Base-by-base conservation (phyloP, 1,140 invertebrate species). In the Copidosoma floridanum region DNA sequence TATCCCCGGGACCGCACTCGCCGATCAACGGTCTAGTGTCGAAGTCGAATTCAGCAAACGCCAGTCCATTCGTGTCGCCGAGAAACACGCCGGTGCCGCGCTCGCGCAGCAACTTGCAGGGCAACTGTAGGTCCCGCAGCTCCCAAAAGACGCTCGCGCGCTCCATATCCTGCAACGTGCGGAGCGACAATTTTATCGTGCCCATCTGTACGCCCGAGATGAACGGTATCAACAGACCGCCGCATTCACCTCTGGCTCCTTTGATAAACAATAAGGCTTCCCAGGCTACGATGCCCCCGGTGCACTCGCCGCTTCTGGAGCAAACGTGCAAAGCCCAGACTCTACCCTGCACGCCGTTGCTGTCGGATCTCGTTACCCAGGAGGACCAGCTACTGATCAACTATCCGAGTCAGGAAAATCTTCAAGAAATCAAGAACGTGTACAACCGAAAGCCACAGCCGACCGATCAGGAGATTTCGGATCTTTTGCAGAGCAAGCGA, bases 11-110 rank as follows among this genome's bases (percentile, higher is more conserved):
- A 53, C 85, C 87, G 23, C 82, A 84, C 69, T 85, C 83, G 4
- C 86, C 85, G 18, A 83, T 82, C 43, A 83, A 77, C 66, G 65
- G 68, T 18, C 77, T 71, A 35, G 75, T 80, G 29, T 82, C 80
- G 3, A 82, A 81, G 67, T 83, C 73, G 64, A 86, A 74, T 56
- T 82, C 81, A 26, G 81, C 84, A 2, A 83, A 82, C 55, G 85
- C 85, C n/a, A 91, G 89, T 73, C 91, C 90, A 2, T 94, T 94
- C 73, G 90, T 93, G 2, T 93, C 91, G 67, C 92, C 91, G 1
- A 81, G 90, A 21, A 87, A 88, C 61, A 92, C 90, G 1, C 88
- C 89, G 1, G 83, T 89, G 1, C 85, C 85, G 11, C 80, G 89
- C 5, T 81, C 78, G 1, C 65, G 73, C 18, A 81, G 78, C 35